Base-by-base conservation (phyloP, 2,888 invertebrate species). In the Cataglyphis albicans region DNA sequence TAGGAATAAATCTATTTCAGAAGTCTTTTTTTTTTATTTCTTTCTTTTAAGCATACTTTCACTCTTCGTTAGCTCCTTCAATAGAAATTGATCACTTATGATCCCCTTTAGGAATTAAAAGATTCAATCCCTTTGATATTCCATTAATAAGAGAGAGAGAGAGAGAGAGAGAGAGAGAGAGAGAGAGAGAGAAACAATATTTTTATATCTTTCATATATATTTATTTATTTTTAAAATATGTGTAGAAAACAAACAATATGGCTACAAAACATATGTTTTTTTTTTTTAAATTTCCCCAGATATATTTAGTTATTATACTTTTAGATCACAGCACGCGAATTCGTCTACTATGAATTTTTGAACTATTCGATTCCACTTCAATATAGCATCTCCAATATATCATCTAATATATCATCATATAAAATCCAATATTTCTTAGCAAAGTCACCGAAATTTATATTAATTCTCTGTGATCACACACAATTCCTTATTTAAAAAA, bases 191-290 rank as follows among this genome's bases (percentile, higher is more conserved):
- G 6, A 29, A 29, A 29, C 29, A 29, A 2, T 29, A 29, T 29
- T 29, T 59, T 57, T 68, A 7, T 6, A 65, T 32, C 44, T 35
- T 75, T 74, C 55, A 74, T 65, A 63, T 44, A 21, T 18, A n/a
- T 12, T 25, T 15, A n/a, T 57, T 1, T 64, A 55, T 76, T 25
- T 35, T n/a, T 18, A n/a, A 21, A 25, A 55, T 25, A 64, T 18
- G 7, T 10, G n/a, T 44, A 21, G 44, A 29, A 29, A 25, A 57
- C n/a, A 5, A 81, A 6, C 57, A 44, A 41, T 59, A 44, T 38
- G 10, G 7, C 29, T 64, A 15, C 38, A 29, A 35, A 35, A 21
- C 7, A 64, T 29, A 67, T 18, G 5, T 38, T 67, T 44, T 67
- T 44, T 12, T 21, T 12, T 21, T 44, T 57, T 21, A 67, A 67